Percentiles rank a stretch among this genome's conserved stretches.
phyloP scores from a whole-genome alignment of 2,113 vertebrate genomes.

The Pantherophis guttatus region DNA sequence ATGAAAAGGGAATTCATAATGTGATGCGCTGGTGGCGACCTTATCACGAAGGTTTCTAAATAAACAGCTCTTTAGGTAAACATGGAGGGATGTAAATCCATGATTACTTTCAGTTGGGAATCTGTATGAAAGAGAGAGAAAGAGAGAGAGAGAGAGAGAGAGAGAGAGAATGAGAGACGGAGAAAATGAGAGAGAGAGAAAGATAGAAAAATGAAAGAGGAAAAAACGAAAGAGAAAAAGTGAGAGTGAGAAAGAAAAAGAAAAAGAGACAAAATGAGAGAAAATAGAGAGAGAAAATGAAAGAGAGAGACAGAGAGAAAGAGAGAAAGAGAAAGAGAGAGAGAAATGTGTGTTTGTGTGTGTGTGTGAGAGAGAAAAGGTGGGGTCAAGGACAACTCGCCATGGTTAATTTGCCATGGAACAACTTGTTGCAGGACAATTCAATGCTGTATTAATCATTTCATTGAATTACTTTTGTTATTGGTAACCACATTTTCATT shows the following conservation, averaged over 20 bases:
- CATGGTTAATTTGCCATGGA: neutral
- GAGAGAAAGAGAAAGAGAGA: no score
- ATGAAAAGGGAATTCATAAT: constrained; percentile 82
- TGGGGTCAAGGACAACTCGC: neutral
- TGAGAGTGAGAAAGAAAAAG: neutral
- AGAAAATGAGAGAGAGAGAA: no score
- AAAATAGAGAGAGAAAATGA: neutral
- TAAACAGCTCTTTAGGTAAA: constrained; percentile 82
- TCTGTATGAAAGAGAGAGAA: constrained; percentile 37
- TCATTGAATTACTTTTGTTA: neutral
- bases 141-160: no score
- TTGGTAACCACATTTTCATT: neutral
- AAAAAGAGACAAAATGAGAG: neutral
- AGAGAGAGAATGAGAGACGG: no score
- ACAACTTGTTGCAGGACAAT: neutral
- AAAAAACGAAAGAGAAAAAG: no score
- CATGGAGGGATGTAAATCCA: constrained; percentile 73
- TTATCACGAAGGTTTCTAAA: constrained; percentile 79
- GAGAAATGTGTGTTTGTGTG: no score
- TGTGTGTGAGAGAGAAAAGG: neutral
- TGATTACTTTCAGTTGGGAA: constrained; percentile 79
- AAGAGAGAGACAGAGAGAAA: no score
- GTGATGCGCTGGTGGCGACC: constrained; percentile 65
- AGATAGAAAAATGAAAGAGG: neutral
- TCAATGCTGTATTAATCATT: neutral